Evolutionary conservation across 2,888 invertebrate species (phyloP).

Genomic region (Limnephilus lunatus): DNA sequence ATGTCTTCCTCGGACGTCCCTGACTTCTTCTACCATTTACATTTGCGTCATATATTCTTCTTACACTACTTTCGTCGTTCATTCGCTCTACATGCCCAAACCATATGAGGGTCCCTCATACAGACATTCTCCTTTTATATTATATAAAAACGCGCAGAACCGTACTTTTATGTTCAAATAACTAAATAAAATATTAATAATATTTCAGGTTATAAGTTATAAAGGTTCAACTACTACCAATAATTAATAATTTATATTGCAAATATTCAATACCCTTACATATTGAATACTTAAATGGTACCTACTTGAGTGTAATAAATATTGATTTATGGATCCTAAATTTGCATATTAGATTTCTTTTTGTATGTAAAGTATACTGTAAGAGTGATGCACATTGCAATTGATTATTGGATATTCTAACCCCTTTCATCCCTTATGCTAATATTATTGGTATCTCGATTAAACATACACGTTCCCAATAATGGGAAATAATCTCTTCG

Average conservation of each 20-base stretch:
- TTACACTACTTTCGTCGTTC: too few species aligned
- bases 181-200: too few species aligned
- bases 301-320: not conserved
- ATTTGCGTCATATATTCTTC: too few species aligned
- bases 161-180: too few species aligned
- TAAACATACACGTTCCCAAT: not conserved
- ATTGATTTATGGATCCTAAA: not conserved
- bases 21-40: too few species aligned
- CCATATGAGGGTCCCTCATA: too few species aligned
- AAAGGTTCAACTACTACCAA: too few species aligned
- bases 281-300: not conserved
- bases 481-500: not conserved
- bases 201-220: too few species aligned
- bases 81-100: too few species aligned
- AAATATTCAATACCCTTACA: not conserved
- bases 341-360: constrained; percentile 29
- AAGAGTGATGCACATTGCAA: not conserved
- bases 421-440: not conserved
- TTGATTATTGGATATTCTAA: not conserved
- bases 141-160: too few species aligned
- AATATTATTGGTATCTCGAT: not conserved
- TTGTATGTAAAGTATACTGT: not conserved
- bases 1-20: too few species aligned
- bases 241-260: not conserved
- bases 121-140: too few species aligned